Evolutionary conservation across 2,888 invertebrate genomes (phyloP), one percentile per base, ranked within the genome.

Genomic region (Norana najaformis): DNA sequence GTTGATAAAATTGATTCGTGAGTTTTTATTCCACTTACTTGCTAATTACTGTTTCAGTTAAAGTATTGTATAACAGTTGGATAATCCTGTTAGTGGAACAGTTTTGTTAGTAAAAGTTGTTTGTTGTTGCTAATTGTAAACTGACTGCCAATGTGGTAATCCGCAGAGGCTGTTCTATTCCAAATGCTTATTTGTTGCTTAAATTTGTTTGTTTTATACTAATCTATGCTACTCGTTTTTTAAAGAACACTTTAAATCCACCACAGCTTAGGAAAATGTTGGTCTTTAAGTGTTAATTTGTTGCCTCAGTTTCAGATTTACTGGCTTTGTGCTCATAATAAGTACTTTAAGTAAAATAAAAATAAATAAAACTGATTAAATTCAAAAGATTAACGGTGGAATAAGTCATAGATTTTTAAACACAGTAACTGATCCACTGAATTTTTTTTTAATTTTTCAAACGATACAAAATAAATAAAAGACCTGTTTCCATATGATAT

Each of bases 1-100:
- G 35, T 85, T n/a, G 85, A 85, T 35, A 85, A 37, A 85, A 85
- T 85, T 18, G 85, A 85, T 85, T 85, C 85, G 85, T 85, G 37
- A 85, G 85, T 85, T 85, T 69, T 11, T 1, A 69, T n/a, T 69
- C 69, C 6, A 13, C 4, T n/a, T 69, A n/a, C 69, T n/a, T 69
- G n/a, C 13, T 69, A 47, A 69, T 69, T 69, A 13, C n/a, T 69
- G n/a, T 41, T 69, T 69, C 69, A 69, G 1, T n/a, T 69, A 8
- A 69, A 69, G n/a, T n/a, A n/a, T 69, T 69, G 69, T 69, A 69
- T n/a, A 30, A n/a, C 69, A n/a, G n/a, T 69, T 1, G n/a, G 69
- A 11, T 13, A 13, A n/a, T 69, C 69, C 69, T n/a, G 69, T n/a
- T 47, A 6, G 23, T 11, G 6, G 23, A 23, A 47, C 23, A 47